phyloP scores from a whole-genome alignment of 2,797 vertebrate genomes.

The Chromis chromis region DNA sequence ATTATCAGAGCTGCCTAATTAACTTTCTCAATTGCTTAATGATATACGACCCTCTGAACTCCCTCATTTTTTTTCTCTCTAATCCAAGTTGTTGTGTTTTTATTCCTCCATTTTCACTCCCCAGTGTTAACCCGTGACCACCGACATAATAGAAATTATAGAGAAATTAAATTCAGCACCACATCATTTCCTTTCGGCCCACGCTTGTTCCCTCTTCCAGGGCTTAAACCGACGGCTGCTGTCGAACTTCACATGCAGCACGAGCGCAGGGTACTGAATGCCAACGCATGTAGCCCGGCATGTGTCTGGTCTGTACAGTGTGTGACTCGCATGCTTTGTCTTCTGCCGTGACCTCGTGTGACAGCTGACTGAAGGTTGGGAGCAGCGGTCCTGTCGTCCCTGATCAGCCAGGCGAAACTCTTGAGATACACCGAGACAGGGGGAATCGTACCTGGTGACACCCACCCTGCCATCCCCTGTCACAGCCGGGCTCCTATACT shows the following conservation, averaged over 20 bases:
- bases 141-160: constrained; percentile 75
- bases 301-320: constrained; percentile 52
- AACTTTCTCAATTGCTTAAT: constrained; percentile 89
- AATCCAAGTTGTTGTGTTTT: constrained; percentile 80
- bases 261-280: constrained; percentile 18
- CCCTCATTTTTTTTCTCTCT: constrained; percentile 75
- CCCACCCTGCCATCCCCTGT: constrained; percentile 76
- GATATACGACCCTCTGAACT: constrained; percentile 88
- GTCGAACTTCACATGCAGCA: constrained; percentile 36
- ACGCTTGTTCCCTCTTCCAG: background rate
- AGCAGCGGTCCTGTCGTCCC: constrained; percentile 78
- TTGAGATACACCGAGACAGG: constrained; percentile 66
- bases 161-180: constrained; percentile 76
- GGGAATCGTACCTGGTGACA: constrained; percentile 81
- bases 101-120: constrained; percentile 70
- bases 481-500: constrained; percentile 61
- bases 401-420: constrained; percentile 84
- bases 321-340: constrained; percentile 54
- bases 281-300: constrained; percentile 22
- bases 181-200: constrained; percentile 58
- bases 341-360: constrained; percentile 74
- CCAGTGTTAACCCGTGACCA: constrained; percentile 75
- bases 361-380: constrained; percentile 85
- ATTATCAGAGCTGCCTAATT: constrained; percentile 89
- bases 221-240: constrained; percentile 1